These are phyloP conservation scores for Aphaenogaster rudis DNA, from an alignment of 1,140 invertebrate genomes.

Conservation along the genomic window DNA sequence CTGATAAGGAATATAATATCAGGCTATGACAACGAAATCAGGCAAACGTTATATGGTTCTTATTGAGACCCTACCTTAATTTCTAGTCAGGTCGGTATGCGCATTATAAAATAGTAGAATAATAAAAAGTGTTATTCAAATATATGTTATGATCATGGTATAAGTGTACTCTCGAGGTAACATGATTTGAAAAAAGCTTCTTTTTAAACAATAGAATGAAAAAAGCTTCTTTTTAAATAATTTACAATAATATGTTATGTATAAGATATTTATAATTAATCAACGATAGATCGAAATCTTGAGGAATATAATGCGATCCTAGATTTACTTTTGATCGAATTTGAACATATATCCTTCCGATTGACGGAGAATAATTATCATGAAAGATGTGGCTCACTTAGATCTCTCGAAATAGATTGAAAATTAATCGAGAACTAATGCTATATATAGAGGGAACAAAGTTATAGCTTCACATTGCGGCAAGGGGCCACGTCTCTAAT, in stretches of 20 bases:
- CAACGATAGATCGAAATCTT: background rate
- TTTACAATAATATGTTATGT: background rate
- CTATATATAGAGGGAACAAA: background rate
- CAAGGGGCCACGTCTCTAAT: slow-evolving; percentile 20
- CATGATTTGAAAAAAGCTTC: background rate
- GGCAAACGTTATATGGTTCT: too few species aligned
- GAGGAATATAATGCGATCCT: background rate
- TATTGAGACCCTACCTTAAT: too few species aligned
- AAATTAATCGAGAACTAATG: background rate
- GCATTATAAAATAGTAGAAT: background rate
- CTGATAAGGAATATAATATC: too few species aligned
- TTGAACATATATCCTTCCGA: background rate
- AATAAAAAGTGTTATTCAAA: background rate
- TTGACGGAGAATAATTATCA: background rate
- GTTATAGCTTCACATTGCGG: background rate
- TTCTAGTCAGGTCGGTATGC: background rate
- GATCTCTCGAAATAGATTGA: background rate
- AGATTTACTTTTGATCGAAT: background rate
- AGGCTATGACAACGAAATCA: too few species aligned
- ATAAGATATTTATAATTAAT: background rate
- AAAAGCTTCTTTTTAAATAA: slow-evolving; percentile 9
- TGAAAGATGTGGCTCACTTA: background rate
- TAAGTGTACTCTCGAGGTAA: background rate
- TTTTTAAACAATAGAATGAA: background rate
- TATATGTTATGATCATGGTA: background rate